A percentile compares a stretch with the other conserved stretches of the same genome.
Conservation (phyloP, 1,140 invertebrate species). For the Ptiloglossa arizonensis region DNA sequence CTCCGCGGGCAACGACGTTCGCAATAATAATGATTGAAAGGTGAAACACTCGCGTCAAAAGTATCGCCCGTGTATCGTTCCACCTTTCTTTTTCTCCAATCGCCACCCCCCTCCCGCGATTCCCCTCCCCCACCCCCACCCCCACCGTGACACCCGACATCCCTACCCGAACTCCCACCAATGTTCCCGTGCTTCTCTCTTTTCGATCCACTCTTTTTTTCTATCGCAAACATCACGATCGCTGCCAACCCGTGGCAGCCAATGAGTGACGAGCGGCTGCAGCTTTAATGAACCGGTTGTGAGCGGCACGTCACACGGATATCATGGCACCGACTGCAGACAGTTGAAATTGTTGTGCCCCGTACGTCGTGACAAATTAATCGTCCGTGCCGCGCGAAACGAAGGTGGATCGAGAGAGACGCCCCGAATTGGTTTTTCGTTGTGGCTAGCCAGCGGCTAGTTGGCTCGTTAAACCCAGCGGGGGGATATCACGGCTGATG, state of each 20-base stretch:
- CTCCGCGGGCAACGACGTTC: conserved; percentile 22
- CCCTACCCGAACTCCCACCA: no score
- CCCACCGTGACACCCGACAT: no score
- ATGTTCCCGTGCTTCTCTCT: no score
- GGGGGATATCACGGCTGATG: background rate
- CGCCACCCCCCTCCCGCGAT: background rate
- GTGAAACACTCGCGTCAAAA: conserved; percentile 54
- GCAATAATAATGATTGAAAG: conserved; percentile 61
- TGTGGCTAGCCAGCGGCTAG: conserved; percentile 1
- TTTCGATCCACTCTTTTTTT: conserved; percentile 15
- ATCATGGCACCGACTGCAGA: conserved; percentile 60
- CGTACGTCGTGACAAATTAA: conserved; percentile 67
- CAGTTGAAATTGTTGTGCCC: conserved; percentile 64
- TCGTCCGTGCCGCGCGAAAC: conserved; percentile 41
- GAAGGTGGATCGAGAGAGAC: background rate
- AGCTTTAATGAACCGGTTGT: conserved; percentile 70
- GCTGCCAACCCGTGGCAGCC: conserved; percentile 53
- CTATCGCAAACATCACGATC: conserved; percentile 51
- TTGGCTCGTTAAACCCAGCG: background rate
- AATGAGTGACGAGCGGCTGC: conserved; percentile 66
- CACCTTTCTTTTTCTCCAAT: background rate
- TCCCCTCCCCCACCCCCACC: no score
- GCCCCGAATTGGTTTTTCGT: conserved; percentile 54
- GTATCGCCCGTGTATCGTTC: background rate
- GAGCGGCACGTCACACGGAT: conserved; percentile 64